These are phyloP conservation scores for Pinna nobilis DNA, from an alignment of 1,140 invertebrate genomes.

Conservation along the genomic window DNA sequence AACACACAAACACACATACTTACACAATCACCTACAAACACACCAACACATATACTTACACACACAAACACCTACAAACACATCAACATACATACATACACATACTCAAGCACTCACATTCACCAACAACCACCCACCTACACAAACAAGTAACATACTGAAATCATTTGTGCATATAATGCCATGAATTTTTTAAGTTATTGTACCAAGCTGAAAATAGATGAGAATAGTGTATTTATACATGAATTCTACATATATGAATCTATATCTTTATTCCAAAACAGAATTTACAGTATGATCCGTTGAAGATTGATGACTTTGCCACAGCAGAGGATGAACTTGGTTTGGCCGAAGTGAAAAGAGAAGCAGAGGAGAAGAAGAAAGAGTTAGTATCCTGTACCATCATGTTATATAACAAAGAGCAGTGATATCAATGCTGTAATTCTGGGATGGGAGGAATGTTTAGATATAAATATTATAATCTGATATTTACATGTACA, in stretches of 20 bases:
- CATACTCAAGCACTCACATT: no score
- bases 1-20: no score
- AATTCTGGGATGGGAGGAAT: background rate
- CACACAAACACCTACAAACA: no score
- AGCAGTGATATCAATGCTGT: background rate
- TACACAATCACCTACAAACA: no score
- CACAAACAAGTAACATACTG: background rate
- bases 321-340: slow-evolving; percentile 52
- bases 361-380: slow-evolving; percentile 47
- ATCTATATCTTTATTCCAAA: slow-evolving; percentile 1
- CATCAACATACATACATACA: no score
- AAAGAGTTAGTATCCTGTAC: slow-evolving; percentile 53
- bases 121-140: no score
- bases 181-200: background rate
- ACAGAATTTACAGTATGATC: slow-evolving; percentile 54
- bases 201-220: background rate
- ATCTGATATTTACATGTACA: no score
- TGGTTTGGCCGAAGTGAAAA: slow-evolving; percentile 40
- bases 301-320: slow-evolving; percentile 51
- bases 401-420: background rate
- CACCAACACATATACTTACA: no score
- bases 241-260: background rate
- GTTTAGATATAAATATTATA: no score
- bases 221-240: background rate
- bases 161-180: background rate